phyloP scores from a whole-genome alignment of 2,797 vertebrate species.

The Echeneis naucrates region DNA sequence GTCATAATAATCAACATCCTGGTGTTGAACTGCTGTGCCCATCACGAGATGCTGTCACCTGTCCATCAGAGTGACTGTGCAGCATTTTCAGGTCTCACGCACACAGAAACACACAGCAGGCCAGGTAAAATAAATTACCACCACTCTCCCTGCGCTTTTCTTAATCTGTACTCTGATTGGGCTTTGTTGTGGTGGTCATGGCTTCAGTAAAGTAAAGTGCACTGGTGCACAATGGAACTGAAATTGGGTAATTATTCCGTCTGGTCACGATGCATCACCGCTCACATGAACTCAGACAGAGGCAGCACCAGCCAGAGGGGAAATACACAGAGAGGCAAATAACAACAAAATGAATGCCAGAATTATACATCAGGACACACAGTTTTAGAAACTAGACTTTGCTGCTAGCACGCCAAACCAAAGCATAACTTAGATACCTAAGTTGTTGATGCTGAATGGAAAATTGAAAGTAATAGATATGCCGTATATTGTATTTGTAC shows the following conservation, averaged over 20 bases:
- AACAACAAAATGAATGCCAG: slow-evolving; percentile 46
- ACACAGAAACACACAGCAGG: slow-evolving; percentile 1
- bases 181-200: slow-evolving; percentile 35
- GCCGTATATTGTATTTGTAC: not conserved
- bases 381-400: slow-evolving; percentile 14
- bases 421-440: not conserved
- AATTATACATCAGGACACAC: slow-evolving; percentile 13
- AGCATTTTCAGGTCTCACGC: slow-evolving; percentile 27
- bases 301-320: slow-evolving; percentile 58
- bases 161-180: slow-evolving; percentile 45
- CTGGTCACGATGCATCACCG: slow-evolving; percentile 67
- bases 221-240: slow-evolving; percentile 49
- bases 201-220: slow-evolving; percentile 47
- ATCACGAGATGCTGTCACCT: slow-evolving; percentile 56
- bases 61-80: slow-evolving; percentile 49
- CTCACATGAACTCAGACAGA: slow-evolving; percentile 59
- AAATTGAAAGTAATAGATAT: not conserved
- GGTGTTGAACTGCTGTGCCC: slow-evolving; percentile 28
- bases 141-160: slow-evolving; percentile 20
- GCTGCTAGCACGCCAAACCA: slow-evolving; percentile 6
- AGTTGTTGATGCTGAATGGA: not conserved
- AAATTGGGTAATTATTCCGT: slow-evolving; percentile 71
- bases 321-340: slow-evolving; percentile 43
- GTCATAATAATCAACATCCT: slow-evolving; percentile 45
- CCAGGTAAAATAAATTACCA: slow-evolving; percentile 44